These are phyloP conservation scores for Plebejus anna DNA, from an alignment of 2,888 invertebrate species.

Conservation along the genomic window DNA sequence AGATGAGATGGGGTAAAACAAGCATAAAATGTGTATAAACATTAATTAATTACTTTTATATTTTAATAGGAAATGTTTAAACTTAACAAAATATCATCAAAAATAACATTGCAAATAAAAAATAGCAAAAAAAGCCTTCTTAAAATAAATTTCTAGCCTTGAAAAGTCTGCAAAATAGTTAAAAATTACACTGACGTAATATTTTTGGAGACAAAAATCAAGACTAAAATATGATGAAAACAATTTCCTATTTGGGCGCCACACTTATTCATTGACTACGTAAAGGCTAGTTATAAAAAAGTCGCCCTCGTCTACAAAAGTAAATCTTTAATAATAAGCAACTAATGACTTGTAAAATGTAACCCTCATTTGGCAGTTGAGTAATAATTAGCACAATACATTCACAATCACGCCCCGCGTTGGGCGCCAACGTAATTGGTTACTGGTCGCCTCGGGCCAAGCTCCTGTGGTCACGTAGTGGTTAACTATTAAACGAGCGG, in stretches of 20 bases:
- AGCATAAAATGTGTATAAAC: too few relatives aligned
- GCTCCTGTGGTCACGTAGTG: constrained; percentile 34
- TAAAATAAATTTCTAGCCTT: not conserved
- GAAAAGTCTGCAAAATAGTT: not conserved
- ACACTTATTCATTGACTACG: not conserved
- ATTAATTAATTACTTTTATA: too few relatives aligned
- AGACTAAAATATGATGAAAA: not conserved
- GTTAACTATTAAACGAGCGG: constrained; percentile 31
- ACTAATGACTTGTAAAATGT: constrained; percentile 15
- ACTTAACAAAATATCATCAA: too few relatives aligned
- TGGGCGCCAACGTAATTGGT: constrained; percentile 54
- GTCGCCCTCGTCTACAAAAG: not conserved
- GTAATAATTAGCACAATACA: constrained; percentile 50
- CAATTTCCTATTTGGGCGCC: not conserved
- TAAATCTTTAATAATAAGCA: not conserved
- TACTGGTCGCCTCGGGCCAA: constrained; percentile 46
- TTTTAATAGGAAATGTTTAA: too few relatives aligned
- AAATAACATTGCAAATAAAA: too few relatives aligned
- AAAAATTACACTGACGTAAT: not conserved
- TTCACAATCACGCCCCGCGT: constrained; percentile 52
- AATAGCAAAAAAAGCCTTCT: not conserved
- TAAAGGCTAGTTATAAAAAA: not conserved
- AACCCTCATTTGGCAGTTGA: constrained; percentile 32
- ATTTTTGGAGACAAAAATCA: too few relatives aligned
- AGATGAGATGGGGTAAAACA: not conserved